These are phyloP conservation scores for Lutjanus campechanus DNA, from an alignment of 2,797 vertebrate species.

Conservation along the genomic window DNA sequence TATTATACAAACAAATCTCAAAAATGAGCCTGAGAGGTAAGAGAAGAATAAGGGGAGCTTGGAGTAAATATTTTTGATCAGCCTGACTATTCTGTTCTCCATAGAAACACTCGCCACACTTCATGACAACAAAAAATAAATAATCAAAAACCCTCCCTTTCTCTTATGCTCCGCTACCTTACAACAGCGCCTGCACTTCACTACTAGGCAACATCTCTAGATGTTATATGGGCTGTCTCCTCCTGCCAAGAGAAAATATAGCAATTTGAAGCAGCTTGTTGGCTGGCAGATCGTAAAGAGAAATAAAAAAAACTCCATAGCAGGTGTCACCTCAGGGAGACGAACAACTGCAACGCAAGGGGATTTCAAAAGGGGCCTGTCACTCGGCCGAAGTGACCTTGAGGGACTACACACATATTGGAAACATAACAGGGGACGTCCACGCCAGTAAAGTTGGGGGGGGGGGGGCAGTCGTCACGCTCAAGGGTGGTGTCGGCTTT, in stretches of 20 bases:
- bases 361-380: conserved; percentile 70
- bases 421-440: conserved; percentile 40
- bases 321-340: conserved; percentile 82
- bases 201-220: conserved; percentile 56
- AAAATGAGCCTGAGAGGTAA: conserved; percentile 32
- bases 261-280: conserved; percentile 81
- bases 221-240: conserved; percentile 75
- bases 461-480: conserved; percentile 56
- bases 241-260: conserved; percentile 79
- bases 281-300: conserved; percentile 76
- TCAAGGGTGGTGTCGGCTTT: conserved; percentile 81
- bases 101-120: conserved; percentile 2
- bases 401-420: conserved; percentile 58
- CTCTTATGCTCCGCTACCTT: conserved; percentile 38
- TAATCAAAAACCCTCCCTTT: conserved; percentile 27
- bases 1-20: conserved; percentile 48
- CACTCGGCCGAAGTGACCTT: conserved; percentile 78
- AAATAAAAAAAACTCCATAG: conserved; percentile 70
- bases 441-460: conserved; percentile 38
- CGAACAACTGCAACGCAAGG: conserved; percentile 79
- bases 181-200: conserved; percentile 39
- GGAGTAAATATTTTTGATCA: conserved; percentile 38
- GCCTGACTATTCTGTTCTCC: conserved; percentile 26
- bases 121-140: conserved; percentile 12
- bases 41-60: neutral